A percentile compares a stretch with the other conserved stretches of the same genome.
phyloP scores from a whole-genome alignment of 2,113 vertebrate genomes.

The Lichenostomus cassidix region DNA sequence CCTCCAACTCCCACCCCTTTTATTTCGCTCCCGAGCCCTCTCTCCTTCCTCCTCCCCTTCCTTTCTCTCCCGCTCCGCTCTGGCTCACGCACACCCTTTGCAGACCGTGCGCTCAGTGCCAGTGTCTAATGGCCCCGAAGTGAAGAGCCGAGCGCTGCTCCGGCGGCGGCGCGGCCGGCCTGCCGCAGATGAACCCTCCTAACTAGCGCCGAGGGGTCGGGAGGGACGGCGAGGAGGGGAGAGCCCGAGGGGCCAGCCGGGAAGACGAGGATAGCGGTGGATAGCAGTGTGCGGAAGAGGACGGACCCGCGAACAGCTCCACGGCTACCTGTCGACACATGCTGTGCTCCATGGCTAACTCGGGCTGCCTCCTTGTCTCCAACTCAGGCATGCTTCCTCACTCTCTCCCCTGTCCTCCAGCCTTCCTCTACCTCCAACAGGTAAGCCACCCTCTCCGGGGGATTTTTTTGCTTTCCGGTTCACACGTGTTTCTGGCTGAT shows the following conservation, averaged over 20 bases:
- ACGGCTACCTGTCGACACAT: conserved; percentile 83
- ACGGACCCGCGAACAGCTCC: conserved; percentile 68
- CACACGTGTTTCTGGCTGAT: conserved; percentile 66
- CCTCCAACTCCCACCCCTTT: conserved; percentile 69
- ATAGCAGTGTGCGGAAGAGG: conserved; percentile 62
- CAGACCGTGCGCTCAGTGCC: conserved; percentile 77
- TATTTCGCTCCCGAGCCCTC: conserved; percentile 64
- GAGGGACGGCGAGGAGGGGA: conserved; percentile 68
- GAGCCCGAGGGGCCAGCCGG: conserved; percentile 50
- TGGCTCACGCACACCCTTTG: conserved; percentile 72
- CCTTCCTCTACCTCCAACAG: conserved; percentile 97
- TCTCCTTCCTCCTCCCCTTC: conserved; percentile 68
- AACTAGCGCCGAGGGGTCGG: conserved; percentile 72
- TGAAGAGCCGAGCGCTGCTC: conserved; percentile 70
- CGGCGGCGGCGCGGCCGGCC: conserved; percentile 59
- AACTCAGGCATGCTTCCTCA: conserved; percentile 92
- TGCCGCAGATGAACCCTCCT: conserved; percentile 63
- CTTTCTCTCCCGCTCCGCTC: conserved; percentile 69
- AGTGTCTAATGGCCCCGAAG: conserved; percentile 85
- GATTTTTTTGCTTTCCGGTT: conserved; percentile 50
- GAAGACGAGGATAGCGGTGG: conserved; percentile 55
- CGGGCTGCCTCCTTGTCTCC: conserved; percentile 93
- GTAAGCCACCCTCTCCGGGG: conserved; percentile 79
- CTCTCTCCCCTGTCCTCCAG: conserved; percentile 89
- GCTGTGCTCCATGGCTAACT: conserved; percentile 97